Evolutionary conservation across 1,140 invertebrate genomes (phyloP), one percentile per base, ranked within the genome.

Genomic region (Ganaspis sp.): DNA sequence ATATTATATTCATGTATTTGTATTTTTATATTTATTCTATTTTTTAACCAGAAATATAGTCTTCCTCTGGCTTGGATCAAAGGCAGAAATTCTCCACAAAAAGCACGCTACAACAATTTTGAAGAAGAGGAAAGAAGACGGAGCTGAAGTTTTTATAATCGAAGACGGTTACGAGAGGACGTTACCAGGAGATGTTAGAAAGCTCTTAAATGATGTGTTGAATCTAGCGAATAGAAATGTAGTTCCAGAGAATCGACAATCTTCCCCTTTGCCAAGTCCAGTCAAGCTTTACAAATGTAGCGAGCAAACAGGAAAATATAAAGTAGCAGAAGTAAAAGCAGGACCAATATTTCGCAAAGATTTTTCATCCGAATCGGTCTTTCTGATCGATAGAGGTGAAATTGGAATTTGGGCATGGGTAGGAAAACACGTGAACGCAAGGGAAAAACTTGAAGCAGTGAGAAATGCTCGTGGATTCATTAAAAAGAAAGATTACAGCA

Each of bases 371-470:
- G 93, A 94, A 80, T 95, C 96, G 86, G 95, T 96, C 0, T 99
- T 95, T 89, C 94, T 99, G 74, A 91, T 99, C 37, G 97, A 98
- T 87, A 96, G 96, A 82, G 95, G 95, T n/a, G 92, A 92, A 9
- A 94, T 95, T 1, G 97, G 97, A 0, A 94, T 98, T 74, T 99
- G 97, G 97, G 95, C 97, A 1, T 99, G 98, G 98, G 95, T 97
- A 8, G 98, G 98, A 0, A 94, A 93, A 86, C 91, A 94, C 80
- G 93, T 95, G 45, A 94, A 91, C 69, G 91, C 90, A 40, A 94
- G 93, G 80, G 96, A 95, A 89, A 93, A 94, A 79, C 92, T 92
- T 23, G 96, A 95, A 91, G 96, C 96, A 0, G 95, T 98, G 89
- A 93, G 96, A 81, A 97, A 97, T 85, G 96, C 96, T 0, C 93